These are phyloP conservation scores for Congeria kusceri DNA, from an alignment of 2,888 invertebrate genomes.

Conservation along the genomic window DNA sequence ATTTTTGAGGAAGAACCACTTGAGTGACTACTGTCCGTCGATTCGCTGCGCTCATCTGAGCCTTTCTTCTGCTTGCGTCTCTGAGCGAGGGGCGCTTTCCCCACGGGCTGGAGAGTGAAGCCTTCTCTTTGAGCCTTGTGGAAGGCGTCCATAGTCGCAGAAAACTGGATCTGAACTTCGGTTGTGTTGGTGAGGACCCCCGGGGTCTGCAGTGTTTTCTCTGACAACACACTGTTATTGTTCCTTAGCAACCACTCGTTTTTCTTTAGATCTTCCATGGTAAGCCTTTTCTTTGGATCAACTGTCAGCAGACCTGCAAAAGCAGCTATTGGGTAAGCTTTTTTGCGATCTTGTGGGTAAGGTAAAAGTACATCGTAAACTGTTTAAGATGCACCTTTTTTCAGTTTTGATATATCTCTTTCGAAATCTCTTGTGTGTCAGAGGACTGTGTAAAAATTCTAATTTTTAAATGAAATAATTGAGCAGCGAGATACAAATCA, in stretches of 20 bases:
- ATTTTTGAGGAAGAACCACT: constrained; percentile 63
- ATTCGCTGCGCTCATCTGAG: constrained; percentile 79
- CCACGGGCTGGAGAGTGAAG: constrained; percentile 91
- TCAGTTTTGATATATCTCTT: no score
- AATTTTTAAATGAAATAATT: no score
- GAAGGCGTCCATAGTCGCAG: constrained; percentile 90
- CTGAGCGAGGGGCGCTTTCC: constrained; percentile 90
- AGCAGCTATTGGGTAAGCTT: background rate
- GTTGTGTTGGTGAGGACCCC: constrained; percentile 87
- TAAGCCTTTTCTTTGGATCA: constrained; percentile 90
- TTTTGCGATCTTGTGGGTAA: no score
- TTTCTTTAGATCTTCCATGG: constrained; percentile 89
- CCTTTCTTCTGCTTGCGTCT: constrained; percentile 86
- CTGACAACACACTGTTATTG: constrained; percentile 82
- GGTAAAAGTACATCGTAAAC: no score
- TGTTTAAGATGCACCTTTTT: no score
- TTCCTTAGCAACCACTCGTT: constrained; percentile 89
- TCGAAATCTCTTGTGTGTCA: no score
- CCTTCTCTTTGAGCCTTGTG: constrained; percentile 90
- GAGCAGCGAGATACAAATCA: no score
- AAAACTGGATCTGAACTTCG: constrained; percentile 87
- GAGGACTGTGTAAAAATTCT: no score
- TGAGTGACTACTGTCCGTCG: constrained; percentile 81
- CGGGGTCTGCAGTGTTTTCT: constrained; percentile 89
- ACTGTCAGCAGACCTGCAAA: constrained; percentile 90